Percentiles rank a stretch among this genome's conserved stretches.
Evolutionary conservation across 2,797 vertebrate species (phyloP).

Genomic region (Sarcophilus harrisii): DNA sequence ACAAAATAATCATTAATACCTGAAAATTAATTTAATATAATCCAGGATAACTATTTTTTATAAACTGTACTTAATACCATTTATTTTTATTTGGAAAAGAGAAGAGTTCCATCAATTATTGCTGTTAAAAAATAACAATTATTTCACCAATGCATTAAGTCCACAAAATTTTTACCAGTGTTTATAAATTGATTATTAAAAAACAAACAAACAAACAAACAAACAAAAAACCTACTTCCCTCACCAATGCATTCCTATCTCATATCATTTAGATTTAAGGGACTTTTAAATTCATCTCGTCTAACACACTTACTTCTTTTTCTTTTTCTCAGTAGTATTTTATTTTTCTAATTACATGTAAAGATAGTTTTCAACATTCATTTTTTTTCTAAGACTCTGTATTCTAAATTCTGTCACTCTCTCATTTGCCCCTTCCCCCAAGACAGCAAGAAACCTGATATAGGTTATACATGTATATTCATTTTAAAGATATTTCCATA

Average conservation of each 20-base stretch:
- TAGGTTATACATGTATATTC: too few relatives aligned
- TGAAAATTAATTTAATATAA: conserved; percentile 13
- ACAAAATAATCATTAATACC: conserved; percentile 11
- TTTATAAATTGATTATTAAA: not conserved
- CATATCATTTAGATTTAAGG: not conserved
- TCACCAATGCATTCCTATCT: not conserved
- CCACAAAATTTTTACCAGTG: not conserved
- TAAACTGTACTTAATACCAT: not conserved
- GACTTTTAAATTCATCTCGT: not conserved
- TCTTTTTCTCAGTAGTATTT: too few relatives aligned
- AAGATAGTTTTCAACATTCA: too few relatives aligned
- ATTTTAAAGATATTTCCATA: too few relatives aligned
- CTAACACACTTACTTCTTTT: too few relatives aligned
- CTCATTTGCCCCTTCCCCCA: too few relatives aligned
- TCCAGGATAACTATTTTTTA: not conserved
- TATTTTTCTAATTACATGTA: too few relatives aligned
- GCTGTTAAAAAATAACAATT: not conserved
- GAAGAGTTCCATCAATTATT: conserved; percentile 16
- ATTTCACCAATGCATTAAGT: not conserved
- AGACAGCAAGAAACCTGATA: too few relatives aligned
- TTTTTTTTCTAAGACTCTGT: too few relatives aligned
- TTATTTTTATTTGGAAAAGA: conserved; percentile 15
- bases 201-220: conserved; percentile 17
- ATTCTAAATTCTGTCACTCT: too few relatives aligned
- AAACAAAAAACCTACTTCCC: not conserved